These are phyloP conservation scores for Meandrusa payeni DNA, from an alignment of 2,888 invertebrate species.

Conservation along the genomic window DNA sequence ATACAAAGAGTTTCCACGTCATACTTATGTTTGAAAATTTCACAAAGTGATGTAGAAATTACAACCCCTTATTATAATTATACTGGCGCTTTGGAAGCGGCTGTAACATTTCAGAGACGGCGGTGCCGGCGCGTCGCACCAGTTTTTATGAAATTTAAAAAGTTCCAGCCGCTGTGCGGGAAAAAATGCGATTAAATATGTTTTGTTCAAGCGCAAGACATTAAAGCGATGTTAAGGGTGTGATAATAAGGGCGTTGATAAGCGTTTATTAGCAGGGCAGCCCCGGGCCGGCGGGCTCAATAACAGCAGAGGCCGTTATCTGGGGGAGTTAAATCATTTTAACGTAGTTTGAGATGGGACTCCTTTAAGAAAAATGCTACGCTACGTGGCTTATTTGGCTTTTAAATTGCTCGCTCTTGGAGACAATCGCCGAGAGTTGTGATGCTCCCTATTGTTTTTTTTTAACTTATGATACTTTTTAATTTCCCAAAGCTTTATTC, in stretches of 20 bases:
- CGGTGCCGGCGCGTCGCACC: slow-evolving; percentile 24
- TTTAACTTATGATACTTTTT: slow-evolving; percentile 26
- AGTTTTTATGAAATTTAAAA: slow-evolving; percentile 75
- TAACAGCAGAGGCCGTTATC: slow-evolving; percentile 64
- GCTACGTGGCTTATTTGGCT: slow-evolving; percentile 59
- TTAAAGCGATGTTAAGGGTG: slow-evolving; percentile 81
- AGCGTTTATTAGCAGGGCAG: slow-evolving; percentile 78
- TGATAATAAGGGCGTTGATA: slow-evolving; percentile 81
- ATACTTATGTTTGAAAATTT: too few species aligned
- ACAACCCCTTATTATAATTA: too few species aligned
- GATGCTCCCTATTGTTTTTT: slow-evolving; percentile 35
- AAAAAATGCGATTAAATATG: slow-evolving; percentile 82
- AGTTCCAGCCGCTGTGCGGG: slow-evolving; percentile 51
- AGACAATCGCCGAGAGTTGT: slow-evolving; percentile 39
- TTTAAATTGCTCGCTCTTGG: slow-evolving; percentile 53
- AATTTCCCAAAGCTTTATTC: slow-evolving; percentile 14
- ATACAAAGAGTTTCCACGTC: too few species aligned
- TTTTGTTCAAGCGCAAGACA: slow-evolving; percentile 81
- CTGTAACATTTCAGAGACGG: slow-evolving; percentile 27
- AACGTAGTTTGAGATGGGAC: slow-evolving; percentile 67
- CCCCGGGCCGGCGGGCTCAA: slow-evolving; percentile 60
- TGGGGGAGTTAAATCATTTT: slow-evolving; percentile 78
- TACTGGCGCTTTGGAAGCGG: slow-evolving; percentile 3
- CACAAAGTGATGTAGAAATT: too few species aligned
- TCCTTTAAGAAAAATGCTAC: slow-evolving; percentile 63